Base-by-base conservation (phyloP, 2,888 invertebrate genomes). In the Drosophila neotestacea region DNA sequence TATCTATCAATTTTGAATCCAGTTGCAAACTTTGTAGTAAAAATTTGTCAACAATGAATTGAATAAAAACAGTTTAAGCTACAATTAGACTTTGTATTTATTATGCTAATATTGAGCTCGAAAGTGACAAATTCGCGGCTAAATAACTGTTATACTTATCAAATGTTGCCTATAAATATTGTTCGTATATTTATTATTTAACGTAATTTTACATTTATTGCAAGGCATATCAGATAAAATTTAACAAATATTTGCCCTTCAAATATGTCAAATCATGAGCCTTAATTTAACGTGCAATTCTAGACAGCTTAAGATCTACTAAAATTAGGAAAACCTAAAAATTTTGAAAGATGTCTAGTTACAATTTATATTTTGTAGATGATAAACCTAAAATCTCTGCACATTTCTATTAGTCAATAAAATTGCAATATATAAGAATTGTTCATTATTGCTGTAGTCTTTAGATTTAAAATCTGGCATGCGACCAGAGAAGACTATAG, bases 401-500 rank as follows among this genome's bases (percentile, higher is more conserved):
- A 16, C 36, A 48, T 34, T 13, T 10, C 11, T 30, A n/a, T 13
- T 48, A 38, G 16, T 16, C 32, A 50, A 41, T 62, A 50, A 36
- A 61, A 36, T 51, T 55, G 4, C n/a, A 32, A 16, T 10, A 27
- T 34, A 47, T 36, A 36, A 50, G 6, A 56, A 48, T 44, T 51
- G 13, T 55, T 32, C 9, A 54, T 41, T 41, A 28, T 27, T 36
- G 36, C 42, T 13, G 13, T 32, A 44, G 38, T 56, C 58, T 52
- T 62, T 36, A 10, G 13, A 36, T 39, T 59, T 48, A 9, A 39
- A 60, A 47, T 28, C 50, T 65, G 38, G n/a, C 46, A 47, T 51
- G 9, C 38, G 48, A 54, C 44, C 73, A 77, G 51, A 44, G 13
- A 55, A 39, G 48, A 55, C 61, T 77, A 27, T 55, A 62, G 22